phyloP scores from a whole-genome alignment of 2,797 vertebrate genomes.

The Hypotaenidia philippensis region DNA sequence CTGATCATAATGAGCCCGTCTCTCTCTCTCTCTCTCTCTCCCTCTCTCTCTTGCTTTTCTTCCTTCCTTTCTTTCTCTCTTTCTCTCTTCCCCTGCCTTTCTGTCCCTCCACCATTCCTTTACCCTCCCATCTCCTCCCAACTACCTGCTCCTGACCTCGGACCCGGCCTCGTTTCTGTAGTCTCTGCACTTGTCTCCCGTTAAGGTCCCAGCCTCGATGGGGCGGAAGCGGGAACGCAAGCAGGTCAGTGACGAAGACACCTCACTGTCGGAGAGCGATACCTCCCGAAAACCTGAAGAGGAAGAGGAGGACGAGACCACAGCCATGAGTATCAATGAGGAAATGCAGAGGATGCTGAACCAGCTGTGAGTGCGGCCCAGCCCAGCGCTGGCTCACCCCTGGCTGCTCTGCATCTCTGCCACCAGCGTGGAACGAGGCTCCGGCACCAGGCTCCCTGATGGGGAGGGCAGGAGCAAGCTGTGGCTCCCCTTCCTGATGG shows the following conservation, averaged over 20 bases:
- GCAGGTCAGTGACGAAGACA: slow-evolving; percentile 89
- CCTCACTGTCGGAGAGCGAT: slow-evolving; percentile 90
- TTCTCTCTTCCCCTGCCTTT: slow-evolving; percentile 24
- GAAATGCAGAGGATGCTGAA: slow-evolving; percentile 99
- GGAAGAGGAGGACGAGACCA: slow-evolving; percentile 88
- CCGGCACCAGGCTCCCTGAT: neutral
- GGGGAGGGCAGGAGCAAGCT: neutral
- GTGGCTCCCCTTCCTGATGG: rapidly evolving
- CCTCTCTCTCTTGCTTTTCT: neutral
- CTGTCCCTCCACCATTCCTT: slow-evolving; percentile 11
- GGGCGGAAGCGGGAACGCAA: slow-evolving; percentile 91
- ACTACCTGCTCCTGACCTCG: slow-evolving; percentile 53
- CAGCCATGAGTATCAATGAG: slow-evolving; percentile 96
- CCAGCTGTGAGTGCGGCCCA: slow-evolving; percentile 89
- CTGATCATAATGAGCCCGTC: slow-evolving; percentile 54
- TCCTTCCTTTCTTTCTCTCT: neutral
- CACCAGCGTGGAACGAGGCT: rapidly evolving
- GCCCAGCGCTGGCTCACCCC: neutral
- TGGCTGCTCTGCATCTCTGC: neutral
- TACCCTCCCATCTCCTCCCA: slow-evolving; percentile 65
- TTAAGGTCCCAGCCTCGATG: slow-evolving; percentile 91
- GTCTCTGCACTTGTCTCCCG: slow-evolving; percentile 82
- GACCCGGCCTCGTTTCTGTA: slow-evolving; percentile 84
- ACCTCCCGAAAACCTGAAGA: slow-evolving; percentile 84
- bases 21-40: slow-evolving; percentile 24